Evolutionary conservation across 2,113 vertebrate species (phyloP), one percentile per base, ranked within the genome.

Genomic region (Castor canadensis): DNA sequence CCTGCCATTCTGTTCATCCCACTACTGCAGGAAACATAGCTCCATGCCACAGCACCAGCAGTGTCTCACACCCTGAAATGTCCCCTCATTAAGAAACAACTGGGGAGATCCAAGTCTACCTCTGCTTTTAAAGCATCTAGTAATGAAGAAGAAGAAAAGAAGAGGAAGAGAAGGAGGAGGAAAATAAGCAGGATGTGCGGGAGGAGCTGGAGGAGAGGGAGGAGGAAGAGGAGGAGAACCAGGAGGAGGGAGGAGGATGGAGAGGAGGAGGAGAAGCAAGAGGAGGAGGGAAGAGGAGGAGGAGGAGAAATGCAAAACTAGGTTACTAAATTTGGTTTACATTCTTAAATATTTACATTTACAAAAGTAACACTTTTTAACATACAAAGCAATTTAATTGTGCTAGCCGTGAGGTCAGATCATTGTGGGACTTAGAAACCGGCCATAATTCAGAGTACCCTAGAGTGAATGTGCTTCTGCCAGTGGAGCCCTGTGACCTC

Each of bases 271-370:
- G 26, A 62, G 24, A 8, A n/a, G n/a, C n/a, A n/a, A 24, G 26
- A 28, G 26, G 60, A 28, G 7, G 24, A 28, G 26, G 60, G 26
- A 62, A 9, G 24, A 62, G 4, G 43, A 67, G 35, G 69, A 35
- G 20, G 28, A 11, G 22, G 79, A 83, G 49, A 62, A 71, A 90
- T 62, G n/a, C 15, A 40, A 86, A 93, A 67, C 24, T 45, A 40
- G 22, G 15, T 72, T 73, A 58, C 52, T 88, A 64, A 91, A 67
- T 77, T 32, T 30, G 19, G 16, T 52, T 84, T 73, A 6, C 52
- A 66, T 49, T 89, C 90, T 95, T 71, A 75, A 52, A 3, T 81
- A 35, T 96, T 93, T 79, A 67, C 54, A 62, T 80, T 52, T 83
- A 62, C 17, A 52, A 75, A 95, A 56, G n/a, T 64, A 87, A 58